Evolutionary conservation across 2,888 invertebrate species (phyloP).

Genomic region (Cosmia trapezina): DNA sequence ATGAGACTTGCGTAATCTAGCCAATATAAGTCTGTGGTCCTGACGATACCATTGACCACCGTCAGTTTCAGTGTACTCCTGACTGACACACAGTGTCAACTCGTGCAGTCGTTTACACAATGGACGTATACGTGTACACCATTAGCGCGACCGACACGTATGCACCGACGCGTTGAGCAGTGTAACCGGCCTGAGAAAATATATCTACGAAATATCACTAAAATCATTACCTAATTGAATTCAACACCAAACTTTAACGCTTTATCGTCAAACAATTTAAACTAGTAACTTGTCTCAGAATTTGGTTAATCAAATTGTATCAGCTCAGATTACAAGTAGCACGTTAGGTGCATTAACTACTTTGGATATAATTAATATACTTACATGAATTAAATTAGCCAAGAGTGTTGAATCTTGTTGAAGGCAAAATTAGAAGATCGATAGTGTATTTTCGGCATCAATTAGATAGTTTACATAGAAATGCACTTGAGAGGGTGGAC

Average conservation of each 20-base stretch:
- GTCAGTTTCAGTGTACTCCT: too few relatives aligned
- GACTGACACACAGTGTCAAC: too few relatives aligned
- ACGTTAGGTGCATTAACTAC: slow-evolving; percentile 47
- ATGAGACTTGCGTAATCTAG: too few relatives aligned
- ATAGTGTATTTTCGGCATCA: slow-evolving; percentile 16
- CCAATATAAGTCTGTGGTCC: too few relatives aligned
- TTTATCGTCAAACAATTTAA: slow-evolving; percentile 8
- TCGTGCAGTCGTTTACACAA: too few relatives aligned
- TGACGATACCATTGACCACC: too few relatives aligned
- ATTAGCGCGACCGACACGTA: too few relatives aligned
- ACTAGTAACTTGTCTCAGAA: background rate
- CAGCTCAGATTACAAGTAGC: slow-evolving; percentile 27
- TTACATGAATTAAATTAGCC: slow-evolving; percentile 56
- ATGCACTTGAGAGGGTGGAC: slow-evolving; percentile 12
- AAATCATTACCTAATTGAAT: background rate
- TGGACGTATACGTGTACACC: too few relatives aligned
- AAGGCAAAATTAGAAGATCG: slow-evolving; percentile 3
- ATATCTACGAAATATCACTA: background rate
- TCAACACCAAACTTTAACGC: slow-evolving; percentile 15
- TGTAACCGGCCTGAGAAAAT: background rate
- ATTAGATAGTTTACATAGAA: slow-evolving; percentile 26
- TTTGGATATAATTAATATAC: slow-evolving; percentile 33
- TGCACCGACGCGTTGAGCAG: too few relatives aligned
- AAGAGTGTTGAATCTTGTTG: slow-evolving; percentile 32
- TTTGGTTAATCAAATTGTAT: slow-evolving; percentile 32